Evolutionary conservation across 2,797 vertebrate species (phyloP), one percentile per base, ranked within the genome.

Genomic region (Pseudomugil gertrudae): DNA sequence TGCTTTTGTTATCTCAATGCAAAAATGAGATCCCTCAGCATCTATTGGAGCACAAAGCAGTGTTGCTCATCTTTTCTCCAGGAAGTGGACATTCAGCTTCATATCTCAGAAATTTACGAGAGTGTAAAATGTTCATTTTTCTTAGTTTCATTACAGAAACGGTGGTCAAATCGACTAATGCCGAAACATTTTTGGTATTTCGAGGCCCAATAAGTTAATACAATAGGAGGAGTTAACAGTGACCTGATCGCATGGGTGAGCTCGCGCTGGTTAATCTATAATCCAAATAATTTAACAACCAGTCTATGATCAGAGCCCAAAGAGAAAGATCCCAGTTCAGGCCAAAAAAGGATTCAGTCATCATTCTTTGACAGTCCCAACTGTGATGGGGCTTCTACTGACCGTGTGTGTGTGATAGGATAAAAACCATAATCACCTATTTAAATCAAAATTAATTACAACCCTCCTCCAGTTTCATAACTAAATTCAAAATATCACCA

Each of bases 361-460:
- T 74, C 62, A 84, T 60, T 78, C 67, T 60, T 35, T 2, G 57
- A 78, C 78, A 58, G 75, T 67, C 66, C 62, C 47, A 0, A 17
- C 67, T 76, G 65, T 84, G 69, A 78, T 71, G 21, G 4, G 76
- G 77, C 86, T 81, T 87, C 78, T 50, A 33, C 64, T 32, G 65
- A 78, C 73, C 69, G 68, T 69, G 76, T 32, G 57, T 67, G 74
- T 68, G 63, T 55, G 40, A 79, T 32, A 63, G 45, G 59, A 58
- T 24, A 54, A 52, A 64, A 53, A 60, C 62, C 53, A 58, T 56
- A 60, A 4, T 56, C 70, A 59, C 52, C 29, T 23, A 55, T 35
- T 56, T 40, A 53, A 29, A 33, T 47, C 17, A 38, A 66, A 36
- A 19, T 36, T 66, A 29, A 43, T 43, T 29, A 36, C 24, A 65